Evolutionary conservation across 2,797 vertebrate genomes (phyloP), one percentile per base, ranked within the genome.

Genomic region (Spinus pinus): DNA sequence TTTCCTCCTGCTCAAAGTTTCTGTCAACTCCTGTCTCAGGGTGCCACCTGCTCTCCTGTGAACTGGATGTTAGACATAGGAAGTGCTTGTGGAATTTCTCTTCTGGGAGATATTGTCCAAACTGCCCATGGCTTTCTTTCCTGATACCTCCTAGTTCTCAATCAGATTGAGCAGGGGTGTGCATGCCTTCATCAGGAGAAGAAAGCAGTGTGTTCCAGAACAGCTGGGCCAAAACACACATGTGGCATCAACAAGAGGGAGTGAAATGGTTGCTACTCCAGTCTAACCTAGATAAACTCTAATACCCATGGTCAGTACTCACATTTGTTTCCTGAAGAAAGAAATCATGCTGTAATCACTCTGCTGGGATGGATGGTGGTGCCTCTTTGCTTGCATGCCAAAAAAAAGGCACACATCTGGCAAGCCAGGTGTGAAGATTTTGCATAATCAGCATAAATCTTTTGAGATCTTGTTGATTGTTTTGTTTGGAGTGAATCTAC

Each of bases 171-270:
- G 22, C 56, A 57, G 46, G 31, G 46, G 21, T 30, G 83, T 64
- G 28, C 15, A 18, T 41, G 39, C 57, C 22, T 71, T 69, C 19
- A 30, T 33, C 11, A 67, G 27, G 61, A 42, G 42, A 33, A 78
- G 20, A 61, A 66, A 67, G 25, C 7, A 8, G 17, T 7, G 14
- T 37, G 28, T 11, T 81, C 69, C 30, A 60, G 44, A 91, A 9
- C 21, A 56, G 0, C 0, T 37, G 47, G 62, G 51, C 39, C 58
- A 35, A 58, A 46, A 57, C 25, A 19, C 0, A 0, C 1, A 0
- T 20, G 22, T 47, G 46, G 9, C 0, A 0, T 39, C 21, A 51
- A 23, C 2, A 7, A 60, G 28, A 57, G 33, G 3, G 31, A 60
- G 17, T 11, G 30, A 79, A 70, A 33, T 39, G 35, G 17, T 35